Evolutionary conservation across 2,888 invertebrate genomes (phyloP).

Genomic region (Caenorhabditis sp.): DNA sequence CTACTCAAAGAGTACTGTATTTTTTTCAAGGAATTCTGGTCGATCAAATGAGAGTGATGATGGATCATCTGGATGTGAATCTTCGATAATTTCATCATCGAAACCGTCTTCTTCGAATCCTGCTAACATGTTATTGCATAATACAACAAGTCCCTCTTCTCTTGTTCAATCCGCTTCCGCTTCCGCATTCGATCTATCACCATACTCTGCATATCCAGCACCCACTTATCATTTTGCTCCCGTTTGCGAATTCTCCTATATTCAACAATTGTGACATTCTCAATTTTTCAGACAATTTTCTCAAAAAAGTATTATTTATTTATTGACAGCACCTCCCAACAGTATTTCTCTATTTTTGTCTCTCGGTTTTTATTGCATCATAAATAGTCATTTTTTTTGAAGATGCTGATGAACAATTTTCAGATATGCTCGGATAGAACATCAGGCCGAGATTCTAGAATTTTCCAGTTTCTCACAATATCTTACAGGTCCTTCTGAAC

Average conservation of each 20-base stretch:
- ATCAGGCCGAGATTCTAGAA: neutral
- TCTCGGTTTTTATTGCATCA: neutral
- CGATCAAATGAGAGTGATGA: slow-evolving; percentile 52
- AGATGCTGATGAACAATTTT: no score
- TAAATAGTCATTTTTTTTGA: neutral
- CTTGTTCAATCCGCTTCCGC: no score
- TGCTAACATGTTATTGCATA: no score
- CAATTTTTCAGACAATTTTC: slow-evolving; percentile 5
- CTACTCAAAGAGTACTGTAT: no score
- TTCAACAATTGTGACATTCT: slow-evolving; percentile 35
- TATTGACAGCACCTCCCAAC: no score
- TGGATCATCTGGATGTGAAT: slow-evolving; percentile 54
- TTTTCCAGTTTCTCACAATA: neutral
- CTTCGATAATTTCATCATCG: slow-evolving; percentile 25
- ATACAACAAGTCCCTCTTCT: no score
- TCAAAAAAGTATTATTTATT: no score
- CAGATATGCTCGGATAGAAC: no score
- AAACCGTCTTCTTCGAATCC: no score
- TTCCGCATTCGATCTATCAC: slow-evolving; percentile 27
- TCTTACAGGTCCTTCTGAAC: no score
- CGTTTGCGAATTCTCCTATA: slow-evolving; percentile 30
- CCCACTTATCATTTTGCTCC: slow-evolving; percentile 12
- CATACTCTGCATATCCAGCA: slow-evolving; percentile 20
- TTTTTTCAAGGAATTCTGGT: slow-evolving; percentile 27
- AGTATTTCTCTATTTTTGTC: neutral